Conservation (phyloP, 2,888 invertebrate species). For the Clepsis dumicolana region DNA sequence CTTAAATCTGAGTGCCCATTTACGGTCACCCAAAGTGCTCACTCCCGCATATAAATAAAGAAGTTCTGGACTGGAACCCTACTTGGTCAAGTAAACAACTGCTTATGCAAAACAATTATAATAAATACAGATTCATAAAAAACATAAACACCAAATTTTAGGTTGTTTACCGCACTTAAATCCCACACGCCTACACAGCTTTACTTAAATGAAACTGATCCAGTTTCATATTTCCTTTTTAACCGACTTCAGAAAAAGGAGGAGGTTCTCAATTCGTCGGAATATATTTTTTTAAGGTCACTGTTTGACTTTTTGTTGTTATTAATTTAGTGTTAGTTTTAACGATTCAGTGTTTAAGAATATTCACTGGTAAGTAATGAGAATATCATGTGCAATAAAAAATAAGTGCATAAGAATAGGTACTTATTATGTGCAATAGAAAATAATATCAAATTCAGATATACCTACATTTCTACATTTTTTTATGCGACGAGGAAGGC, state of each 20-base stretch:
- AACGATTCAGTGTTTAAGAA: not conserved
- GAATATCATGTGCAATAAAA: no score
- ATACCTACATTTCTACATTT: no score
- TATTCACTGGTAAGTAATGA: no score
- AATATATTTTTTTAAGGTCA: no score
- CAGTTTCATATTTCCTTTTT: conserved; percentile 31
- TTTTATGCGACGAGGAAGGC: no score
- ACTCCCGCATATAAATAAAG: conserved; percentile 24
- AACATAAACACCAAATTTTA: conserved; percentile 34
- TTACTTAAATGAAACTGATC: conserved; percentile 35
- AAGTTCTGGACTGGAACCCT: conserved; percentile 30
- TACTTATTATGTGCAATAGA: no score
- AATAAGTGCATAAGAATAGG: no score
- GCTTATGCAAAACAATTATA: conserved; percentile 33
- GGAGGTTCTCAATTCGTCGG: no score
- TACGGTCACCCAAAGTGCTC: conserved; percentile 10
- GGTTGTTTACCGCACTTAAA: conserved; percentile 35
- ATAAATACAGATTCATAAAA: conserved; percentile 39
- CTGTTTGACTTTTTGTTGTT: conserved; percentile 14
- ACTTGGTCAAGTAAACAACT: conserved; percentile 38
- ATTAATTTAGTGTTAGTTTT: not conserved
- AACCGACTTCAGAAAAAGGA: no score
- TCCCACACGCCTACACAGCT: conserved; percentile 32
- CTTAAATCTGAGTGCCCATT: conserved; percentile 31
- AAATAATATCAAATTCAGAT: no score